A percentile compares a stretch with the other conserved stretches of the same genome.
phyloP scores from a whole-genome alignment of 2,797 vertebrate species.

The Threskiornis aethiopicus region DNA sequence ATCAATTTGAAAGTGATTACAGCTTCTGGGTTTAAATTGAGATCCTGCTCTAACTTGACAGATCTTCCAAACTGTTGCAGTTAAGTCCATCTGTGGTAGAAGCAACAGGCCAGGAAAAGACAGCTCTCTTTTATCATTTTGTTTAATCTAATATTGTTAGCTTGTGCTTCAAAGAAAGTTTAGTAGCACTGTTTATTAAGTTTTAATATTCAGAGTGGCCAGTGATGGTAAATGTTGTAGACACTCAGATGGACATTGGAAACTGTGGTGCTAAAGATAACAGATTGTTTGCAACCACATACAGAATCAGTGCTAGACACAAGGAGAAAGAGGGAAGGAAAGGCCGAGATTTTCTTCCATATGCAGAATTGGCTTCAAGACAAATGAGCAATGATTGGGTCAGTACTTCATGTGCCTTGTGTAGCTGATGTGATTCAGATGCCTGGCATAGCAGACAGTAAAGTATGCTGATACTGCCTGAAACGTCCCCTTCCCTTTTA shows the following conservation, averaged over 20 bases:
- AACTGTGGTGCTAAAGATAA: not conserved
- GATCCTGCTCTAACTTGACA: not conserved
- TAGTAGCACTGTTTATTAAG: not conserved
- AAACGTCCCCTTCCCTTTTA: slow-evolving; percentile 49
- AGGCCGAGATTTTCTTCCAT: not conserved
- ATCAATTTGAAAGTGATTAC: not conserved
- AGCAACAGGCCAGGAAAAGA: not conserved
- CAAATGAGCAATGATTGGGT: slow-evolving; percentile 18
- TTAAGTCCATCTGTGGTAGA: not conserved
- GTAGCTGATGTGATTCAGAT: slow-evolving; percentile 12
- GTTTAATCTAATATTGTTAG: not conserved
- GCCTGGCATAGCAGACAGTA: slow-evolving; percentile 29
- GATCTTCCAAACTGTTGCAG: not conserved
- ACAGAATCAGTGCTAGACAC: not conserved
- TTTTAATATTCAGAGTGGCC: not conserved
- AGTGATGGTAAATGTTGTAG: not conserved
- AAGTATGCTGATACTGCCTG: slow-evolving; percentile 46
- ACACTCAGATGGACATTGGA: not conserved
- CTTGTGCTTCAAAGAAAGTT: not conserved
- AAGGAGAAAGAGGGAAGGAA: not conserved
- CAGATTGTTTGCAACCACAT: not conserved
- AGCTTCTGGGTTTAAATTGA: not conserved
- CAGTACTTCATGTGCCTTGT: not conserved
- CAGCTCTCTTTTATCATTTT: not conserved
- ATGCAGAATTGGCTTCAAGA: not conserved